These are phyloP conservation scores for Spongilla lacustris DNA, from an alignment of 37 sponge, comb jelly and placozoan genomes.

Conservation along the genomic window DNA sequence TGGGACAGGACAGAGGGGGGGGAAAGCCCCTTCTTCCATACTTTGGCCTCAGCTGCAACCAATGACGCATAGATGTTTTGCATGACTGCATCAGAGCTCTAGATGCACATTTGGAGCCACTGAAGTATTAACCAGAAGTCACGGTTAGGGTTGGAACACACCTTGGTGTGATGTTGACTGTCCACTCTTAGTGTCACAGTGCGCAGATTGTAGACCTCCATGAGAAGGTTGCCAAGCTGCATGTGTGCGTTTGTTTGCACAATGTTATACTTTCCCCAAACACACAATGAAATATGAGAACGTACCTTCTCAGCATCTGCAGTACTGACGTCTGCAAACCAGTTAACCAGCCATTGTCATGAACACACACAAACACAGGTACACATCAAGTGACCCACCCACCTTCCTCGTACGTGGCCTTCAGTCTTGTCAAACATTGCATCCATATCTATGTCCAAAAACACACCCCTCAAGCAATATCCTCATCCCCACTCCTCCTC, in stretches of 20 bases:
- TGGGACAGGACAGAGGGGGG: neutral
- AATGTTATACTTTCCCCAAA: neutral
- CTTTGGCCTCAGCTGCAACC: neutral
- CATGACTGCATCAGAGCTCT: neutral
- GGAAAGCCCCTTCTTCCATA: neutral
- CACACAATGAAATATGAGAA: neutral
- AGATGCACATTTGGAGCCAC: too few species aligned
- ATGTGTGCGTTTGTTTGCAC: neutral
- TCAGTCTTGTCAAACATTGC: neutral
- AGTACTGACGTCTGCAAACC: neutral
- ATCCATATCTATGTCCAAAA: neutral
- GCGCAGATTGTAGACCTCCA: neutral
- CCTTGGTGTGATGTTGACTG: neutral
- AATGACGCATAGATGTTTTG: neutral
- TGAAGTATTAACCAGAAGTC: too few species aligned
- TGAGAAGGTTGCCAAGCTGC: neutral
- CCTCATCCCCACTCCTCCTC: neutral
- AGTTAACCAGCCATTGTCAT: neutral
- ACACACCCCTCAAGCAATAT: neutral
- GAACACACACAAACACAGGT: neutral
- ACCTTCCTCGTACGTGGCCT: neutral
- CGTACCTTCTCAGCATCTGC: neutral
- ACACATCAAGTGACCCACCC: conserved; percentile 9
- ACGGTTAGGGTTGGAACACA: too few species aligned
- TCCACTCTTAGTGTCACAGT: neutral